A percentile compares a stretch with the other conserved stretches of the same genome.
Conservation (phyloP, 2,888 invertebrate genomes). For the Amaurobius ferox region DNA sequence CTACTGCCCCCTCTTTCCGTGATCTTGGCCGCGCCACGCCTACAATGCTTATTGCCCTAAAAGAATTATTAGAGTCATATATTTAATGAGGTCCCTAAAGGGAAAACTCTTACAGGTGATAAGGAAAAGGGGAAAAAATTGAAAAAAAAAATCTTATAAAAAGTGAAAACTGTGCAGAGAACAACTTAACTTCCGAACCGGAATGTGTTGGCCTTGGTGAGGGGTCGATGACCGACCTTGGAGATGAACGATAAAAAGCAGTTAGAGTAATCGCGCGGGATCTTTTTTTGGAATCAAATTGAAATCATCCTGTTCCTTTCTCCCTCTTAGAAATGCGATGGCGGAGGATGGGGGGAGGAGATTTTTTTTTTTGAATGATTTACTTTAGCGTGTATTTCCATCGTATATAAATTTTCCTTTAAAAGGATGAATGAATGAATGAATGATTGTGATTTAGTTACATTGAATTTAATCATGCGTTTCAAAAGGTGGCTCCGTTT, state of each 20-base stretch:
- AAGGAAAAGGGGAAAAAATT: neutral
- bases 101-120: too few relatives aligned
- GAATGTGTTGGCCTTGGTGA: slow-evolving; percentile 66
- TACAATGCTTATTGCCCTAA: too few relatives aligned
- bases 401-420: too few relatives aligned
- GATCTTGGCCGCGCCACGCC: too few relatives aligned
- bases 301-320: slow-evolving; percentile 1
- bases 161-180: neutral
- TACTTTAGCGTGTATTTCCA: neutral
- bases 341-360: neutral
- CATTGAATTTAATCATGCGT: too few relatives aligned
- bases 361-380: neutral
- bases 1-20: too few relatives aligned
- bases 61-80: too few relatives aligned
- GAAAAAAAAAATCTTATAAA: neutral
- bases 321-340: neutral
- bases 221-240: slow-evolving; percentile 65
- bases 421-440: too few relatives aligned
- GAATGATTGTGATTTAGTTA: too few relatives aligned
- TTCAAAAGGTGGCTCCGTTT: too few relatives aligned
- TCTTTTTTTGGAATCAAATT: neutral
- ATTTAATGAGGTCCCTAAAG: too few relatives aligned
- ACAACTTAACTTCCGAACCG: neutral
- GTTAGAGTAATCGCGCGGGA: neutral
- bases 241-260: neutral